Evolutionary conservation across 2,797 vertebrate species (phyloP).

Genomic region (Melanotaenia nigrans): DNA sequence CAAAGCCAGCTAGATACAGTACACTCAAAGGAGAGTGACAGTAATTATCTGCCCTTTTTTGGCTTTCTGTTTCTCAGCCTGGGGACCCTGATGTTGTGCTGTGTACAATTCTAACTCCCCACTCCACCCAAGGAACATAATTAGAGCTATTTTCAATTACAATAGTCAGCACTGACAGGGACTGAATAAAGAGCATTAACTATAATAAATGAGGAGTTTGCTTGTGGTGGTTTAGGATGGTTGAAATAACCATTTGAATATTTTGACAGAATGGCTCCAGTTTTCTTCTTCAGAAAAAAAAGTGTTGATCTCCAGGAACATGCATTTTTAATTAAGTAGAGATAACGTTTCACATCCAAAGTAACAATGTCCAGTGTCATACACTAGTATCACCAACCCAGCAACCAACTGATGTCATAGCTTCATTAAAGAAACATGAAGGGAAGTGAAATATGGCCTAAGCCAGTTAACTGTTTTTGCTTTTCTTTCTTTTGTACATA

Average conservation of each 20-base stretch:
- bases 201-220: slow-evolving; percentile 24
- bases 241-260: slow-evolving; percentile 2
- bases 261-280: slow-evolving; percentile 5
- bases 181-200: slow-evolving; percentile 40
- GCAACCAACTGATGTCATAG: too few relatives aligned
- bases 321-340: background rate
- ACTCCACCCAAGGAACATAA: slow-evolving; percentile 37
- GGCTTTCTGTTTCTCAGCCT: slow-evolving; percentile 42
- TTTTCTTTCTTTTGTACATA: too few relatives aligned
- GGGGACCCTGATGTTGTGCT: slow-evolving; percentile 46
- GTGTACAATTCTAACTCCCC: slow-evolving; percentile 21
- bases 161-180: slow-evolving; percentile 41
- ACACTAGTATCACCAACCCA: background rate
- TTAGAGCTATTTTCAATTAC: slow-evolving; percentile 65
- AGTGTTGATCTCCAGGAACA: background rate
- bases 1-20: slow-evolving; percentile 3
- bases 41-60: slow-evolving; percentile 61
- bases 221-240: background rate
- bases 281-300: background rate
- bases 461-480: too few relatives aligned
- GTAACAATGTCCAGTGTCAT: background rate
- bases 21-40: slow-evolving; percentile 40
- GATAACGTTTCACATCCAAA: too few relatives aligned
- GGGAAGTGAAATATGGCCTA: too few relatives aligned
- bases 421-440: too few relatives aligned